These are phyloP conservation scores for Selene dorsalis DNA, from an alignment of 2,797 vertebrate species.

Conservation along the genomic window DNA sequence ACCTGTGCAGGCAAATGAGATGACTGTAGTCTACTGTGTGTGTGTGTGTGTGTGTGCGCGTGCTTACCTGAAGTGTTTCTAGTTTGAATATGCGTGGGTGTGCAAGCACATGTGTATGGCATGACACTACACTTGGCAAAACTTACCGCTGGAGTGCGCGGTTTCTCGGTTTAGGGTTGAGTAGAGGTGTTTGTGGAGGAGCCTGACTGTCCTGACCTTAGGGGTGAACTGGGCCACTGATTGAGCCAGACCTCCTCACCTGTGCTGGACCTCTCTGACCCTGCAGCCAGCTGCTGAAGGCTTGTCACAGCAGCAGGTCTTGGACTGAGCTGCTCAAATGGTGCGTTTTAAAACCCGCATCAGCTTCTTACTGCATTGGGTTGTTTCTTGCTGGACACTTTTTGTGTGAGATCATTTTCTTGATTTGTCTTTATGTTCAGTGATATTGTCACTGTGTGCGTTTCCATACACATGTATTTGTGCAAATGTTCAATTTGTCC, in stretches of 20 bases:
- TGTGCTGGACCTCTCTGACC: not conserved
- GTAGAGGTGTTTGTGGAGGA: not conserved
- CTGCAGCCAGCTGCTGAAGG: not conserved
- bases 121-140: not conserved
- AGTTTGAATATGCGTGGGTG: not conserved
- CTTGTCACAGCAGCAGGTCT: too few relatives aligned
- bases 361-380: too few relatives aligned
- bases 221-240: not conserved
- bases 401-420: too few relatives aligned
- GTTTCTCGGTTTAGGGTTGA: too few relatives aligned
- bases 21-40: not conserved
- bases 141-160: not conserved
- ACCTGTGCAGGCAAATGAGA: conserved; percentile 24
- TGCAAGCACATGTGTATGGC: not conserved
- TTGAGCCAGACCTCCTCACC: not conserved
- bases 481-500: too few relatives aligned
- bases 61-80: not conserved
- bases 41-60: not conserved
- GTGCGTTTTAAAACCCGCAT: too few relatives aligned
- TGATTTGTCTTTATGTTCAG: too few relatives aligned
- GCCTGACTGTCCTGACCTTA: not conserved
- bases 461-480: too few relatives aligned
- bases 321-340: too few relatives aligned
- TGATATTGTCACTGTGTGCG: too few relatives aligned
- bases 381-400: too few relatives aligned